Conservation (phyloP, 2,113 vertebrate species). For the Heterotilapia buettikoferi region DNA sequence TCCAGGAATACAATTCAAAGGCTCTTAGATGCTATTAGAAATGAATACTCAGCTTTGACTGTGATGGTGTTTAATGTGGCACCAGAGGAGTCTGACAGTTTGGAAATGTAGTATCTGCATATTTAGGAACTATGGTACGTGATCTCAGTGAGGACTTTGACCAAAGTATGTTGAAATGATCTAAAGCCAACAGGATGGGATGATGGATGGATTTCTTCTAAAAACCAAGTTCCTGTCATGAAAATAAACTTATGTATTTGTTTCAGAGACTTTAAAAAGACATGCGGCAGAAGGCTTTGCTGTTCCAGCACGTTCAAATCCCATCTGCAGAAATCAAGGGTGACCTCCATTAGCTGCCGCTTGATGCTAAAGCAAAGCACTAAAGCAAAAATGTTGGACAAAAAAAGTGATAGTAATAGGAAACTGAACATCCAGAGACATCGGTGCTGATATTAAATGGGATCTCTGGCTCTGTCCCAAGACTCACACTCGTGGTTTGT, state of each 20-base stretch:
- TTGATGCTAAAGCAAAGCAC: background rate
- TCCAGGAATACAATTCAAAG: background rate
- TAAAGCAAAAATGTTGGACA: background rate
- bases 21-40: background rate
- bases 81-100: background rate
- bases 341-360: background rate
- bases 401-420: background rate
- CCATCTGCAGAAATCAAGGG: conserved; percentile 6
- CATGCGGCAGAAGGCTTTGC: background rate
- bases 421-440: background rate
- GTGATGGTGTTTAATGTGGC: background rate
- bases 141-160: background rate
- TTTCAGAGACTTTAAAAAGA: background rate
- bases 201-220: background rate
- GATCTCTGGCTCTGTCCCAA: conserved; percentile 10
- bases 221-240: background rate
- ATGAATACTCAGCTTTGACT: background rate
- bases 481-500: conserved; percentile 5
- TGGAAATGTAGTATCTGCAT: background rate
- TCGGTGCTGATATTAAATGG: conserved; percentile 17
- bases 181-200: background rate
- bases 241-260: background rate
- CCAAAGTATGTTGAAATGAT: background rate
- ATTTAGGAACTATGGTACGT: background rate
- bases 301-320: background rate